Evolutionary conservation across 1,140 invertebrate species (phyloP).

Genomic region (Drosophila kurseongensis): DNA sequence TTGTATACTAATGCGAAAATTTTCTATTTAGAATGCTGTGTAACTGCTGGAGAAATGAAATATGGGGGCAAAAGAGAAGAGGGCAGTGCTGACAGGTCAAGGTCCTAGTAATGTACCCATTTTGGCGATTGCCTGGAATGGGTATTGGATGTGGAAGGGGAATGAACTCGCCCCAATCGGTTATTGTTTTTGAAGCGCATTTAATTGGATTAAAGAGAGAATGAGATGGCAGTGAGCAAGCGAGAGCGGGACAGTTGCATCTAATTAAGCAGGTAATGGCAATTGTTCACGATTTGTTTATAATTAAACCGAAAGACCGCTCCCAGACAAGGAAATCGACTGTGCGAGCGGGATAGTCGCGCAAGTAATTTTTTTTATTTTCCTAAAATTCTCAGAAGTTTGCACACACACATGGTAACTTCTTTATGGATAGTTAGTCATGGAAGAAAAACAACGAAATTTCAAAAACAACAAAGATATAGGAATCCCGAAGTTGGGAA

Average conservation of each 20-base stretch:
- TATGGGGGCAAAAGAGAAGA: no score
- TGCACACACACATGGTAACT: neutral
- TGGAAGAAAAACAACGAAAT: conserved; percentile 2
- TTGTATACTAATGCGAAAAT: no score
- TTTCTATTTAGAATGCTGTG: neutral
- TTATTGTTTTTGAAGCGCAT: conserved; percentile 23
- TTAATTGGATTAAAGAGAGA: conserved; percentile 37
- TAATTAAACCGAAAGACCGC: conserved; percentile 12
- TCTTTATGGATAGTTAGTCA: conserved; percentile 13
- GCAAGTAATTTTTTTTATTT: neutral
- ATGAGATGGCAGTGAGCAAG: neutral
- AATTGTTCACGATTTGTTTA: conserved; percentile 19
- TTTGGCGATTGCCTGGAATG: neutral
- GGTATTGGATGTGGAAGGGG: conserved; percentile 1
- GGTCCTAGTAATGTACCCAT: conserved; percentile 33
- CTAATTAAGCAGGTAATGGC: conserved; percentile 25
- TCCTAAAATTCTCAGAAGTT: neutral
- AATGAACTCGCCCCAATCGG: conserved; percentile 20
- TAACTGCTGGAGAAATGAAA: neutral
- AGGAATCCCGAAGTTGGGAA: neutral
- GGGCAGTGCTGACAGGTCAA: conserved; percentile 30
- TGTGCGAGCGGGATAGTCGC: conserved; percentile 14
- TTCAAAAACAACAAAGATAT: neutral
- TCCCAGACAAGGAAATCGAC: conserved; percentile 24
- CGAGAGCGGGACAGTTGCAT: neutral